Evolutionary conservation across 2,888 invertebrate genomes (phyloP).

Genomic region (Prenolepis imparis): DNA sequence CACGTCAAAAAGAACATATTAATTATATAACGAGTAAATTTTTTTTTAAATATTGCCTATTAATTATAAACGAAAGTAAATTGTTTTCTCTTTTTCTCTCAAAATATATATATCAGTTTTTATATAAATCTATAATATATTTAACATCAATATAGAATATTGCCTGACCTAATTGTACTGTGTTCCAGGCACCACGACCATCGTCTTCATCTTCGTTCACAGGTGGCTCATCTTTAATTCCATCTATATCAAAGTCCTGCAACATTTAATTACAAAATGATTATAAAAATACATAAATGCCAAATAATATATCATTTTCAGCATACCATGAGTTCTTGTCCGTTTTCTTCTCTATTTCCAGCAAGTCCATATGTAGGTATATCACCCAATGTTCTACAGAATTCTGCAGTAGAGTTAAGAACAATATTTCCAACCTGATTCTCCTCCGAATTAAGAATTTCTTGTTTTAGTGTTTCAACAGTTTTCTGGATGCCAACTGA

Average conservation of each 20-base stretch:
- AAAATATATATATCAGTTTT: background rate
- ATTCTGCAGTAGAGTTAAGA: constrained; percentile 97
- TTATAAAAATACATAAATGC: background rate
- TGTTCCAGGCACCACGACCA: constrained; percentile 93
- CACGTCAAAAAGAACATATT: background rate
- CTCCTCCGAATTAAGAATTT: constrained; percentile 74
- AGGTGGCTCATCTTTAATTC: constrained; percentile 80
- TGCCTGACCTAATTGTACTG: constrained; percentile 89
- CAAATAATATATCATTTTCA: background rate
- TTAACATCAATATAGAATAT: constrained; percentile 58
- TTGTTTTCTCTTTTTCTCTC: background rate
- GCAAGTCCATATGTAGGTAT: constrained; percentile 97
- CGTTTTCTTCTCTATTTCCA: constrained; percentile 95
- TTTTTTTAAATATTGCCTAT: no score
- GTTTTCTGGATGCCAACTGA: constrained; percentile 88
- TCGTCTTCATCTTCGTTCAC: constrained; percentile 85
- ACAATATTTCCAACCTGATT: constrained; percentile 89
- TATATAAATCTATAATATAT: constrained; percentile 15
- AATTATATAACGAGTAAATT: background rate
- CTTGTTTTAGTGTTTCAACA: constrained; percentile 88
- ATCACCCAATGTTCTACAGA: constrained; percentile 97
- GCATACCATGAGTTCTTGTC: constrained; percentile 89
- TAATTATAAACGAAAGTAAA: no score
- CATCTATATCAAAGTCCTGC: constrained; percentile 86
- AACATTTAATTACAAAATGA: constrained; percentile 57